phyloP scores from a whole-genome alignment of 37 sponge, comb jelly and placozoan species.

The Theonella swinhoei region DNA sequence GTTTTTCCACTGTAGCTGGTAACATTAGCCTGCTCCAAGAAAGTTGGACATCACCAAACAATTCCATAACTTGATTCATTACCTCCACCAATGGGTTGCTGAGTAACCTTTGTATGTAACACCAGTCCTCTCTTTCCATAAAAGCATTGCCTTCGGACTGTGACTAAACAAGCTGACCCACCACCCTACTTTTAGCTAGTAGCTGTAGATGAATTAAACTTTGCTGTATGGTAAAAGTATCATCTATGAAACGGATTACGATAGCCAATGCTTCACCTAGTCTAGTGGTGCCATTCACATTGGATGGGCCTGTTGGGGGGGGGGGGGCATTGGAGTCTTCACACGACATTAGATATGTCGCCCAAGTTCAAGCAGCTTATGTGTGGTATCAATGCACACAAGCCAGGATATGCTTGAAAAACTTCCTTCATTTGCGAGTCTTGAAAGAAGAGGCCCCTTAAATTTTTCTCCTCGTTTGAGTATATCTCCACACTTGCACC shows the following conservation, averaged over 20 bases:
- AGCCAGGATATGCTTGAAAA: slow-evolving; percentile 49
- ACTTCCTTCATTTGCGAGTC: slow-evolving; percentile 26
- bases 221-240: neutral
- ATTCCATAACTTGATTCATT: neutral
- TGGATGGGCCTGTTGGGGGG: neutral
- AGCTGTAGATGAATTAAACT: neutral
- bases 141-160: neutral
- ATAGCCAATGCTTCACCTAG: slow-evolving; percentile 28
- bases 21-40: neutral
- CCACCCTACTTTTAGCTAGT: neutral
- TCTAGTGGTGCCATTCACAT: slow-evolving; percentile 14
- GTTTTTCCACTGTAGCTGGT: slow-evolving; percentile 21
- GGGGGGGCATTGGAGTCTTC: slow-evolving; percentile 35
- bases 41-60: slow-evolving; percentile 13
- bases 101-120: neutral
- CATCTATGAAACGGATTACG: neutral
- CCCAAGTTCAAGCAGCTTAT: slow-evolving; percentile 42
- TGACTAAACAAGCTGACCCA: slow-evolving; percentile 8
- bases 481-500: slow-evolving; percentile 46
- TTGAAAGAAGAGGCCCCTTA: slow-evolving; percentile 42
- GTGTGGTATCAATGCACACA: slow-evolving; percentile 44
- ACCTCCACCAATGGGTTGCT: slow-evolving; percentile 5
- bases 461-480: slow-evolving; percentile 9
- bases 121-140: slow-evolving; percentile 14
- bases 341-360: slow-evolving; percentile 6